Base-by-base conservation (phyloP, 2,888 invertebrate species). In the Hypena proboscidalis region DNA sequence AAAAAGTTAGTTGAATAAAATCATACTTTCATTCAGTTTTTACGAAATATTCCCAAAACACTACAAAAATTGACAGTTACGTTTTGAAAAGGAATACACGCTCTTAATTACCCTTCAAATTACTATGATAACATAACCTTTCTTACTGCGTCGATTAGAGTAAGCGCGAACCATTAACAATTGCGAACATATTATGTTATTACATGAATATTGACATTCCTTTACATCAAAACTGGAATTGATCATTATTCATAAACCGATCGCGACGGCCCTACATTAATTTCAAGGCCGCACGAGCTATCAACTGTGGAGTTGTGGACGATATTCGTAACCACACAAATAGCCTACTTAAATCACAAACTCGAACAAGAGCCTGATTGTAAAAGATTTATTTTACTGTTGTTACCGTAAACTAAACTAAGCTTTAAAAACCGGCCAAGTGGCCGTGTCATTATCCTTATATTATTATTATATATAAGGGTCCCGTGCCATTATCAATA, bases 271-370 rank as follows among this genome's bases (percentile, higher is more conserved):
- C 64, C 49, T 45, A 45, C 31, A 36, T 34, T 31, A 21, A 25
- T 34, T 23, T 53, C 33, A 60, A 61, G 65, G 61, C 17, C 21
- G 22, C 8, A 15, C 20, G 1, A 37, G 8, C 42, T 46, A 50
- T 47, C 29, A 45, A 45, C 33, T 34, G 8, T 6, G n/a, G 36
- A 45, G 42, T 31, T 34, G 8, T 6, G n/a, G 36, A 8, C 22
- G 41, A 23, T 20, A 41, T 54, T 59, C 38, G 33, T 34, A 34
- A 33, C 32, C 33, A 38, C 39, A 43, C 27, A 25, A n/a, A 54
- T 11, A 34, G 22, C 31, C 33, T 22, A 29, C 29, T 43, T 52
- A 41, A 43, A 41, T 25, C 11, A 20, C 6, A 31, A 7, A 17
- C 13, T 10, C 1, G 5, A 15, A 42, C 42, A 27, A 29, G 27